Percentiles rank a stretch among this genome's conserved stretches.
Evolutionary conservation across 2,888 invertebrate genomes (phyloP).

Genomic region (Scaptomyza reducta): DNA sequence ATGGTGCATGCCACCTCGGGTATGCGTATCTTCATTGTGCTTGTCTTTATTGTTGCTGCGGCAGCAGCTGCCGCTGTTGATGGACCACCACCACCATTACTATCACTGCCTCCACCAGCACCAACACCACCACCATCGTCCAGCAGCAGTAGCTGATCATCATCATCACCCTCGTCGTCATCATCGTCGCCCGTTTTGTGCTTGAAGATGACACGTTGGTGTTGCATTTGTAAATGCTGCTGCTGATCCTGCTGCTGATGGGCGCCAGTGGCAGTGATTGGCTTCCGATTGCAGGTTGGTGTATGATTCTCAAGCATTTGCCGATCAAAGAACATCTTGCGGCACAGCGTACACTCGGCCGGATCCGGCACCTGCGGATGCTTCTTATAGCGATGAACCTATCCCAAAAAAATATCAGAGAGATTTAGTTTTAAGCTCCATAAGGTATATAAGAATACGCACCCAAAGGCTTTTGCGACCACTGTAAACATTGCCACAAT

Average conservation of each 20-base stretch:
- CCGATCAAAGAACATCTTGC: conserved; percentile 84
- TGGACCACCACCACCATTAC: conserved; percentile 39
- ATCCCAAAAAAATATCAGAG: not conserved
- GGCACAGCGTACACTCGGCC: conserved; percentile 82
- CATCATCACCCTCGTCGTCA: conserved; percentile 64
- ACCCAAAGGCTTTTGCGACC: conserved; percentile 84
- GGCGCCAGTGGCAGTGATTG: conserved; percentile 70
- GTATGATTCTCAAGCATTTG: conserved; percentile 83
- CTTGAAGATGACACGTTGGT: conserved; percentile 45
- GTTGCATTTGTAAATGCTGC: conserved; percentile 18
- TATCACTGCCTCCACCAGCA: conserved; percentile 22
- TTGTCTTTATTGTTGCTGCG: conserved; percentile 21
- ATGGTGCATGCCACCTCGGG: conserved; percentile 83
- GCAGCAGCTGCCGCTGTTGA: conserved; percentile 22
- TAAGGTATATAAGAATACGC: conserved; percentile 16
- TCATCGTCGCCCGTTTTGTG: conserved; percentile 81
- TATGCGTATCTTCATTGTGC: conserved; percentile 74
- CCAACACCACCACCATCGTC: conserved; percentile 46
- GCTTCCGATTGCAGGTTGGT: conserved; percentile 81
- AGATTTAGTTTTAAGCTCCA: not conserved
- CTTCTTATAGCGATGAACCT: conserved; percentile 84
- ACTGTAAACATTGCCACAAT: conserved; percentile 84
- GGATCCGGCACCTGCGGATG: conserved; percentile 84
- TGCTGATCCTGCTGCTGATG: conserved; percentile 66
- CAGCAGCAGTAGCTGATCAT: conserved; percentile 40